Evolutionary conservation across 2,888 invertebrate genomes (phyloP), one percentile per base, ranked within the genome.

Genomic region (Tribolium freemani): DNA sequence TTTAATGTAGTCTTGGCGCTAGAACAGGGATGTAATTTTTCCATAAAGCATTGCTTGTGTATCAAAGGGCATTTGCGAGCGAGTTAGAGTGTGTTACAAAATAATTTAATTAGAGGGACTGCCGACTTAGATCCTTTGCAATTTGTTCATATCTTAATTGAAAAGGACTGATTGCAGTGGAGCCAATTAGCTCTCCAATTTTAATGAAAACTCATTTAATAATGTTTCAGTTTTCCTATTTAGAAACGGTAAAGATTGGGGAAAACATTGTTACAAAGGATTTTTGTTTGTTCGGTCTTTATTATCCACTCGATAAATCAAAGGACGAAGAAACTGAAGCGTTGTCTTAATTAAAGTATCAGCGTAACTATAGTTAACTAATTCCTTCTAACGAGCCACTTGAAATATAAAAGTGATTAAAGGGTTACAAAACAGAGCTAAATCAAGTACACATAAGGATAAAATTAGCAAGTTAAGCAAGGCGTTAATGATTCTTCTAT

Each of bases 391-490:
- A 50, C 63, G 54, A 70, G 44, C 61, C 70, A 57, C 57, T 64
- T 57, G 30, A 57, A 64, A 70, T 56, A 64, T 70, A 61, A 70
- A 54, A 56, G 57, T 54, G 57, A 70, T 70, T 70, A 70, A 64
- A 57, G 56, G 51, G 64, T 60, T 63, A 30, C n/a, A 61, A 26
- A 50, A 51, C 50, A 48, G 50, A 51, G 48, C 63, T 38, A 63
- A 63, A 64, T 70, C 63, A 57, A 70, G 13, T 64, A 21, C 61
- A 38, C 10, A 70, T 11, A 70, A 46, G 45, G 69, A 8, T n/a
- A 38, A 38, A 38, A 38, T 38, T 38, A 38, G 8, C 8, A 1
- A 38, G 9, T 56, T 54, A 45, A 16, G 46, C 63, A 61, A 60
- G 61, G 50, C 16, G 45, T 61, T 50, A 30, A 64, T 64, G 45